Percentiles rank a stretch among this genome's conserved stretches.
phyloP scores from a whole-genome alignment of 2,888 invertebrate species.

The Cheilosia scutellata region DNA sequence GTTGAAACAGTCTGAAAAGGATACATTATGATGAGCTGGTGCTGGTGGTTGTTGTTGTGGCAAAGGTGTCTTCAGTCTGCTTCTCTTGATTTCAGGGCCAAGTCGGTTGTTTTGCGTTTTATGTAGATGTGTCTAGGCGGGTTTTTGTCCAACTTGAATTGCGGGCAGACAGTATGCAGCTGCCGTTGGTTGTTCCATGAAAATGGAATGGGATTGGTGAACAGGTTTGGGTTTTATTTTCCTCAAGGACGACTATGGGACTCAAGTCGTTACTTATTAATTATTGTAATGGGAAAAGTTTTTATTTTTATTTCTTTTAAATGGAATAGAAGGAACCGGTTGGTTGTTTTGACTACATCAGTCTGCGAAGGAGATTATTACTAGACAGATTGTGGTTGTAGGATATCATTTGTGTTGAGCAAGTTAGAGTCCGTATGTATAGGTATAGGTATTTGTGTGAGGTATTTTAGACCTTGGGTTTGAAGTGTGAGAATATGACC shows the following conservation, averaged over 20 bases:
- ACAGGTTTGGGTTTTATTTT: conserved; percentile 15
- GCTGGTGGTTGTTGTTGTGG: conserved; percentile 18
- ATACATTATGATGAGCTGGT: conserved; percentile 57
- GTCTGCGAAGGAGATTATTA: too few relatives aligned
- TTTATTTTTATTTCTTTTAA: too few relatives aligned
- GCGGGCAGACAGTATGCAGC: conserved; percentile 25
- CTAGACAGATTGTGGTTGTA: too few relatives aligned
- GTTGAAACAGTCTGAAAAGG: conserved; percentile 55
- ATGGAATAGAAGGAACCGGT: too few relatives aligned
- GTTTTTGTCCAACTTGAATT: conserved; percentile 9
- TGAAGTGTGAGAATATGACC: too few relatives aligned
- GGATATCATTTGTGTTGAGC: too few relatives aligned
- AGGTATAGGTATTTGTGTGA: too few relatives aligned
- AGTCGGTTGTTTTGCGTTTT: conserved; percentile 10
- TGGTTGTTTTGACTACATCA: too few relatives aligned
- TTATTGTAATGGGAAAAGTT: conserved; percentile 1
- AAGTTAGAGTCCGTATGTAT: too few relatives aligned
- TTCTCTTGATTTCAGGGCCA: conserved; percentile 14
- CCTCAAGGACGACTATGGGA: conserved; percentile 45
- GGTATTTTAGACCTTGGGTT: too few relatives aligned
- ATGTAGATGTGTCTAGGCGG: conserved; percentile 48
- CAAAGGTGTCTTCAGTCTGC: not conserved
- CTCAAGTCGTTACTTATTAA: conserved; percentile 52
- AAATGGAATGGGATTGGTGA: conserved; percentile 17
- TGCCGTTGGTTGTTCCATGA: conserved; percentile 17